Evolutionary conservation across 2,797 vertebrate species (phyloP).

Genomic region (Capromys pilorides): DNA sequence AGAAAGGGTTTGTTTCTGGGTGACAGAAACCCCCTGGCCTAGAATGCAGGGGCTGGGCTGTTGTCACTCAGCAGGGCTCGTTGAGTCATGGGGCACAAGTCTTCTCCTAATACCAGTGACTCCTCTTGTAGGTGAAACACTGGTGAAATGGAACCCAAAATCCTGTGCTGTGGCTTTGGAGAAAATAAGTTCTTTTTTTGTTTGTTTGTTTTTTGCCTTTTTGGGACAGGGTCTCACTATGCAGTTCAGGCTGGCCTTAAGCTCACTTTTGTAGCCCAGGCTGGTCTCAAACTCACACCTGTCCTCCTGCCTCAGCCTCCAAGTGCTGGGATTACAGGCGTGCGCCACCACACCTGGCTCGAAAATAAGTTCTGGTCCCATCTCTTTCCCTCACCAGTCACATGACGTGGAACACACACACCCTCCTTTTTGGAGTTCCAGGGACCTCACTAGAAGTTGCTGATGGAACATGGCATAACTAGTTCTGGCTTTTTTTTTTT

Average conservation of each 20-base stretch:
- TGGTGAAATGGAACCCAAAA: neutral
- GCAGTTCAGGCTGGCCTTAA: too few relatives aligned
- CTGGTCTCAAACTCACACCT: too few relatives aligned
- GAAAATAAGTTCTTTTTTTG: neutral
- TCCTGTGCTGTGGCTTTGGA: neutral
- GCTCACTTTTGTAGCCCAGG: too few relatives aligned
- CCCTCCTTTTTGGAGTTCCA: neutral
- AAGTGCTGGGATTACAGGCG: too few relatives aligned
- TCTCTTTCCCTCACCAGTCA: neutral
- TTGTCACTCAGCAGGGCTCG: neutral
- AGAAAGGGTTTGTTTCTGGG: neutral
- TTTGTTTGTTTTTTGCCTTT: too few relatives aligned
- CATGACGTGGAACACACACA: neutral
- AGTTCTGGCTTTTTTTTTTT: too few relatives aligned
- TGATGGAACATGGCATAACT: neutral
- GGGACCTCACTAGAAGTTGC: neutral
- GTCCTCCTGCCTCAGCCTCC: too few relatives aligned
- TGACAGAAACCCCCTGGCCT: neutral
- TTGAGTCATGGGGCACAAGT: neutral
- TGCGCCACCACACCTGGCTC: too few relatives aligned
- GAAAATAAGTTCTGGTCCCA: neutral
- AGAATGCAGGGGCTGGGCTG: neutral
- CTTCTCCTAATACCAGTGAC: neutral
- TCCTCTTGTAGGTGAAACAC: neutral
- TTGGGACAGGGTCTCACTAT: too few relatives aligned